phyloP scores from a whole-genome alignment of 2,113 vertebrate genomes.

The Pelvicachromis taeniatus region DNA sequence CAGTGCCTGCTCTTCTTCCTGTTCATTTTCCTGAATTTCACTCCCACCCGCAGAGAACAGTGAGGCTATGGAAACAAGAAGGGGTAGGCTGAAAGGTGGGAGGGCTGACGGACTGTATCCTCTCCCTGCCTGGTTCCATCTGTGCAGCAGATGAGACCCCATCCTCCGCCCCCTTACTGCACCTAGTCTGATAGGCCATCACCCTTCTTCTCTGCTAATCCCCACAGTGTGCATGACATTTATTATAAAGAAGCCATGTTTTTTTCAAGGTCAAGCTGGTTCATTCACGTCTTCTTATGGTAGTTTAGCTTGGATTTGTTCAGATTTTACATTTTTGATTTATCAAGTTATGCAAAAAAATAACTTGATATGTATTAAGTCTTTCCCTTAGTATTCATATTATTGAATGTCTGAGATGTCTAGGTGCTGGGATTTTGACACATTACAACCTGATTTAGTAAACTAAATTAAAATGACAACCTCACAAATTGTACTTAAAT shows the following conservation, averaged over 20 bases:
- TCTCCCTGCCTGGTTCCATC: conserved; percentile 52
- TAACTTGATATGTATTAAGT: too few species aligned
- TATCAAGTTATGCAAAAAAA: neutral
- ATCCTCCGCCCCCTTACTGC: neutral
- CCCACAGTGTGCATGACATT: conserved; percentile 50
- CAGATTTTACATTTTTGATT: neutral
- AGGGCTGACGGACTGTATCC: conserved; percentile 42
- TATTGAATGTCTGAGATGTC: neutral
- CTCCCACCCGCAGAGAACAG: neutral
- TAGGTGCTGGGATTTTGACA: neutral
- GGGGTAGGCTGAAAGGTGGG: conserved; percentile 27
- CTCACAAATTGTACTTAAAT: neutral
- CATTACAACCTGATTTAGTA: neutral
- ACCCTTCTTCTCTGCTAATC: conserved; percentile 24
- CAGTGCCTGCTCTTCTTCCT: neutral
- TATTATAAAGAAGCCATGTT: neutral
- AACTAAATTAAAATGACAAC: neutral
- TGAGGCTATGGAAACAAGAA: neutral
- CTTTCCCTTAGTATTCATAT: neutral
- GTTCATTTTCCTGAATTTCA: conserved; percentile 16
- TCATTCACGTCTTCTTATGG: neutral
- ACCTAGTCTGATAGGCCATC: conserved; percentile 22
- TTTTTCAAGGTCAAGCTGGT: neutral
- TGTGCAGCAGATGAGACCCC: conserved; percentile 53
- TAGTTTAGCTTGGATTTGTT: neutral